Base-by-base conservation (phyloP, 2,888 invertebrate genomes). In the Tineola bisselliella region DNA sequence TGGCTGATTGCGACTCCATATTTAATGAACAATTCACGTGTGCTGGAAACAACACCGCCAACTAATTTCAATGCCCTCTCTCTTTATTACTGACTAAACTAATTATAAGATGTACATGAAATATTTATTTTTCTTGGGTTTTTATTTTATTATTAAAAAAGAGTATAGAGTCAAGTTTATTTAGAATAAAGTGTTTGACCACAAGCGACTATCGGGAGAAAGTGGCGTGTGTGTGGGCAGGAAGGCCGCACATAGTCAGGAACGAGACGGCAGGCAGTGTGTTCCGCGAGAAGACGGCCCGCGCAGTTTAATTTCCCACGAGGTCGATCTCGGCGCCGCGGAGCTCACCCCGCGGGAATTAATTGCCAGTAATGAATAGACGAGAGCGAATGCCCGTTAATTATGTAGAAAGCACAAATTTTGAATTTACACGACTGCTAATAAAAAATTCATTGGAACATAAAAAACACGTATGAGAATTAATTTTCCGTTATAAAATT, bases 341-440 rank as follows among this genome's bases (percentile, higher is more conserved):
- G 76, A 78, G 83, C 82, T 72, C 81, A 78, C 77, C 86, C 81
- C 86, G 86, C 83, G 86, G 87, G 87, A 86, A 83, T 87, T 87
- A 86, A 87, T 84, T 86, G 86, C 84, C 77, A 83, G 83, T 84
- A 87, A 87, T 87, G 87, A 87, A 86, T 87, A 87, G 86, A 80
- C 84, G 81, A 86, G 86, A 86, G 86, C 83, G 84, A 83, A 78
- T 81, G 75, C 76, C 80, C 75, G 79, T 83, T 86, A 84, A 87
- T 87, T 86, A 84, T 81, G 78, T 76, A 77, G 25, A 19, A 17
- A 38, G 44, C 30, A 25, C 12, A 56, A 56, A 61, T 61, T 61
- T 61, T 19, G 61, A 61, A 56, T 18, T 15, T 17, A 8, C 19
- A 58, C 38, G 10, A 57, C 44, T 60, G 60, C 38, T 13, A n/a